Percentiles rank a stretch among this genome's conserved stretches.
Conservation (phyloP, 2,888 invertebrate species). For the Phortica okadai region DNA sequence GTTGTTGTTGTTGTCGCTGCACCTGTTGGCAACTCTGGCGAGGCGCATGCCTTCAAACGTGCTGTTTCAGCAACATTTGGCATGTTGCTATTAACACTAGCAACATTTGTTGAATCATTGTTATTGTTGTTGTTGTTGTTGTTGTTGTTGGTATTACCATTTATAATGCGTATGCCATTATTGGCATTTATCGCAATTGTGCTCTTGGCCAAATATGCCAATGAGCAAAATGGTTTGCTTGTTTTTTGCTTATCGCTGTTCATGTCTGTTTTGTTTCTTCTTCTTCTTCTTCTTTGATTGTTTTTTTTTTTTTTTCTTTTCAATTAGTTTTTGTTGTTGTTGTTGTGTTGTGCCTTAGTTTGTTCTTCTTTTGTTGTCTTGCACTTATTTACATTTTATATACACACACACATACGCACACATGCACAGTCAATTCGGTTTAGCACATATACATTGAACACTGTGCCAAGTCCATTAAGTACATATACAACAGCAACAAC, state of each 20-base stretch:
- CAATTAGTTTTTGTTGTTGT: neutral
- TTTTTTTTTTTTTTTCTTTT: constrained; percentile 30
- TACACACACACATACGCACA: constrained; percentile 3
- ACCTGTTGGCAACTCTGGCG: constrained; percentile 54
- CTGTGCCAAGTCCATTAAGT: no score
- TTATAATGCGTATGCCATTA: constrained; percentile 46
- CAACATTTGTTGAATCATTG: neutral
- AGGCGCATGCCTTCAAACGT: constrained; percentile 54
- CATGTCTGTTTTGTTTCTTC: constrained; percentile 38
- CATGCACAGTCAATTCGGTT: neutral
- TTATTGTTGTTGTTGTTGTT: no score
- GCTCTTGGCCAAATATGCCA: constrained; percentile 59
- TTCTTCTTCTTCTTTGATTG: constrained; percentile 44
- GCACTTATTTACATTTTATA: neutral
- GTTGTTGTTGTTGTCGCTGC: constrained; percentile 43
- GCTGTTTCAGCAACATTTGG: constrained; percentile 54
- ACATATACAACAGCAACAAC: no score
- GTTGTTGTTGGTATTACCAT: constrained; percentile 37
- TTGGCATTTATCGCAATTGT: constrained; percentile 53
- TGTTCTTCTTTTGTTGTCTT: no score
- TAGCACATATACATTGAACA: no score
- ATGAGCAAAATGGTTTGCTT: constrained; percentile 55
- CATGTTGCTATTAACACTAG: neutral
- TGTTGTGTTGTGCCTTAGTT: neutral
- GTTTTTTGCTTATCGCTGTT: constrained; percentile 34